phyloP scores from a whole-genome alignment of 2,113 vertebrate genomes.

The Charina bottae region DNA sequence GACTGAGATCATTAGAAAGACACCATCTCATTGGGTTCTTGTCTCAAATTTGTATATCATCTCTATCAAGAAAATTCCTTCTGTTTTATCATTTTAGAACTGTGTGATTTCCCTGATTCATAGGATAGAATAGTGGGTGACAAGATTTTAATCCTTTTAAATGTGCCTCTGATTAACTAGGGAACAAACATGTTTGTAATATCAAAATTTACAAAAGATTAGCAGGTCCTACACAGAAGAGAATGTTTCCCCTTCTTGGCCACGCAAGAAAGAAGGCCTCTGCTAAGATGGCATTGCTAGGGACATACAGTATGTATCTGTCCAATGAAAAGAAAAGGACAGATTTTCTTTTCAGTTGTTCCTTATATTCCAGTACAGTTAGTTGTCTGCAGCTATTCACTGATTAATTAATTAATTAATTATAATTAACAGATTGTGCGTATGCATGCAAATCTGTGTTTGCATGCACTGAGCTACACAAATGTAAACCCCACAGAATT shows the following conservation, averaged over 20 bases:
- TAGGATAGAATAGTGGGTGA: background rate
- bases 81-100: constrained; percentile 32
- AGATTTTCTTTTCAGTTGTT: background rate
- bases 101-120: background rate
- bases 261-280: background rate
- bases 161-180: background rate
- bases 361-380: background rate
- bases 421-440: background rate
- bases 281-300: background rate
- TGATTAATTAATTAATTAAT: too few relatives aligned
- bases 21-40: constrained; percentile 68
- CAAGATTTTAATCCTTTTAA: constrained; percentile 3
- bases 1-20: constrained; percentile 88
- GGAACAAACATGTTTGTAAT: background rate
- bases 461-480: background rate
- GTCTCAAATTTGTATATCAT: constrained; percentile 75
- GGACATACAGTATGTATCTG: background rate
- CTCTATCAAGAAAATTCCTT: constrained; percentile 64
- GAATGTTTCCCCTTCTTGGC: background rate
- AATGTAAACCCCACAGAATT: background rate
- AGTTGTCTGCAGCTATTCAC: background rate
- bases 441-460: background rate
- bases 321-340: background rate
- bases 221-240: background rate
- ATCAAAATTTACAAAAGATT: background rate